Evolutionary conservation across 2,113 vertebrate species (phyloP), one percentile per base, ranked within the genome.

Genomic region (Dromaius novaehollandiae): DNA sequence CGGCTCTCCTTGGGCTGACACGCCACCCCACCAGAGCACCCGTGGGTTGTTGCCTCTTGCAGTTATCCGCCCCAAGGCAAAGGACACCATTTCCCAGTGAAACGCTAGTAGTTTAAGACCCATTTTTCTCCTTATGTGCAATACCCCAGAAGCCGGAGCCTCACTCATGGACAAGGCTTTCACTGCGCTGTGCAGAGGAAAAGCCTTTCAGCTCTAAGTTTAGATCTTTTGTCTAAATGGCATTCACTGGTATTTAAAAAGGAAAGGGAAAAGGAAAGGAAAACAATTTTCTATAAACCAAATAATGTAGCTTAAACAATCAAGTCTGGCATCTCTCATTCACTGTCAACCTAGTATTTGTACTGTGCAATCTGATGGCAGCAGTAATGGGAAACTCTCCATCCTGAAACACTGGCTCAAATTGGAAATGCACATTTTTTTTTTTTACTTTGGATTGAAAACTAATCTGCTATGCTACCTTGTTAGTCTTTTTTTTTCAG

Each of bases 311-410:
- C 51, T 70, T 53, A 89, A 88, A 53, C 81, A 93, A 84, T 95
- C 70, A 81, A 94, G 66, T 24, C 81, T 89, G 9, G 11, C 70
- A 63, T 63, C 65, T 51, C 26, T 80, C 66, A 36, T 58, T 82
- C 66, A 24, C 84, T 73, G 38, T 68, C 74, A 94, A 4, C 34
- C 46, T 10, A 1, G 19, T 58, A 65, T 61, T 95, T 69, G 81
- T 64, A 24, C 25, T 40, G 46, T 8, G 5, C 75, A 68, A 89
- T 24, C 48, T 6, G 11, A 88, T 70, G 20, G 81, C 77, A 87
- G 46, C 78, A 88, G 50, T 85, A 86, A 92, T 64, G 78, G 48
- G 66, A 95, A 95, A 92, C 56, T 64, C 66, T 95, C 81, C 36
- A 42, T 63, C 48, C 80, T 76, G 55, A 93, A 88, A 70, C 28